Conservation (phyloP, 2,797 vertebrate genomes). For the Spea hammondii region DNA sequence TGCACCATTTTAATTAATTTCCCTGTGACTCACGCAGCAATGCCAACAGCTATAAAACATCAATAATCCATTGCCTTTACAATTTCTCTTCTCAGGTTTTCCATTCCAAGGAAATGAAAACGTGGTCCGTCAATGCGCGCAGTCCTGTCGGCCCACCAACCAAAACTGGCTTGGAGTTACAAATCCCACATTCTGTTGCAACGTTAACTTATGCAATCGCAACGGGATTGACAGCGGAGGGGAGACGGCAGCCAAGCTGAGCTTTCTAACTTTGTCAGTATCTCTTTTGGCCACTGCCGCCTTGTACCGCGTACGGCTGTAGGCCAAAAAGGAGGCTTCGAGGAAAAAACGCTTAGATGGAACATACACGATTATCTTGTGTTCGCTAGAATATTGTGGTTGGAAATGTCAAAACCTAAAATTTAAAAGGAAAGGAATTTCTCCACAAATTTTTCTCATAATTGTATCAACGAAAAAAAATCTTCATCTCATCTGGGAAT, state of each 20-base stretch:
- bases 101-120: neutral
- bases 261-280: neutral
- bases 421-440: too few species aligned
- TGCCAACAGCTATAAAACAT: too few species aligned
- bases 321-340: too few species aligned
- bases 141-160: neutral
- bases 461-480: too few species aligned
- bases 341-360: too few species aligned
- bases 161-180: slow-evolving; percentile 7
- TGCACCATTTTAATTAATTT: too few species aligned
- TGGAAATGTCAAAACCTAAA: too few species aligned
- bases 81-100: neutral
- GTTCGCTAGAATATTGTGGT: too few species aligned
- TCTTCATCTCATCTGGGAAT: too few species aligned
- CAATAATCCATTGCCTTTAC: neutral
- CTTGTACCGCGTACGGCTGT: neutral
- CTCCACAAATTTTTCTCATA: too few species aligned
- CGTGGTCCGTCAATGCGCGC: neutral
- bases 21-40: too few species aligned
- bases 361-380: too few species aligned
- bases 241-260: neutral
- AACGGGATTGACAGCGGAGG: neutral
- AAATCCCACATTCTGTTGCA: neutral
- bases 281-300: neutral
- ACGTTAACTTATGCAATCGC: neutral